These are phyloP conservation scores for Leptopilina myrica DNA, from an alignment of 2,888 invertebrate species.

Conservation along the genomic window DNA sequence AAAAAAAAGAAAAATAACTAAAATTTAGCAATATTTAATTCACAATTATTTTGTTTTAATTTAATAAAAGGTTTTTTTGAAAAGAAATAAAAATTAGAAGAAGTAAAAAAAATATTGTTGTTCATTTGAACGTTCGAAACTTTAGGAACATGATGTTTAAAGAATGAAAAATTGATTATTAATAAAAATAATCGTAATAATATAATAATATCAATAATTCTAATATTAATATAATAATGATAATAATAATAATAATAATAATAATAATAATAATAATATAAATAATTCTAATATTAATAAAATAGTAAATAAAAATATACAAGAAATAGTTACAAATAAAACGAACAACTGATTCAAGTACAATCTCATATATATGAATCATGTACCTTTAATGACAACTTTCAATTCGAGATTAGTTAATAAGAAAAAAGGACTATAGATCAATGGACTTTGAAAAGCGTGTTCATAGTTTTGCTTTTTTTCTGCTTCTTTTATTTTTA, in stretches of 20 bases:
- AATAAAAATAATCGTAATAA: not conserved
- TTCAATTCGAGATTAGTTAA: constrained; percentile 5
- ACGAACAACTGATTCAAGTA: not conserved
- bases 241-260: too few relatives aligned
- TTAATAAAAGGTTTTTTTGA: too few relatives aligned
- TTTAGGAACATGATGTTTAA: too few relatives aligned
- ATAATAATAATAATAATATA: not conserved
- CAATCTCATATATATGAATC: too few relatives aligned
- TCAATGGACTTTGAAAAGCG: constrained; percentile 24
- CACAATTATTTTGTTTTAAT: too few relatives aligned
- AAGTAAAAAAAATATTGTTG: too few relatives aligned
- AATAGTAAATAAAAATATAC: not conserved
- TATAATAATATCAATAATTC: not conserved
- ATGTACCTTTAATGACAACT: not conserved
- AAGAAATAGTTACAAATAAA: not conserved
- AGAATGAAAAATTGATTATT: too few relatives aligned
- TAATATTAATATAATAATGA: not conserved
- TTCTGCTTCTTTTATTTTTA: not conserved
- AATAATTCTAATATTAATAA: not conserved
- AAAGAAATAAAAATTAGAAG: too few relatives aligned
- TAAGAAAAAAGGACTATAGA: not conserved
- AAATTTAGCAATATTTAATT: too few relatives aligned
- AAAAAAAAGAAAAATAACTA: too few relatives aligned
- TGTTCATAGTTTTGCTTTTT: constrained; percentile 4
- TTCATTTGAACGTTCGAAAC: too few relatives aligned